Evolutionary conservation across 1,140 invertebrate genomes (phyloP).

Genomic region (Maniola jurtina): DNA sequence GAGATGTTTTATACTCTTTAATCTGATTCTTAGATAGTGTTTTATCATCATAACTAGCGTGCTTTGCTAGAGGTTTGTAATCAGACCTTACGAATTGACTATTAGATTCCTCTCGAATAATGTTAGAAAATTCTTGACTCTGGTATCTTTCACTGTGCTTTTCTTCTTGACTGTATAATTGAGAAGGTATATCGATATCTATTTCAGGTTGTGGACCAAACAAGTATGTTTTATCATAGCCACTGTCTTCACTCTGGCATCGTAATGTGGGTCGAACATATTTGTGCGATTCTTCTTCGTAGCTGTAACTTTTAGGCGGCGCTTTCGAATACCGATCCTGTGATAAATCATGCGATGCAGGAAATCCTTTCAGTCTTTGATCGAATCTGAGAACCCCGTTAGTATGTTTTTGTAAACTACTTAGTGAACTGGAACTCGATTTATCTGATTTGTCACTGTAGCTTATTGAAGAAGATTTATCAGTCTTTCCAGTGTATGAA

Average conservation of each 20-base stretch:
- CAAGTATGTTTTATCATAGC: slow-evolving; percentile 62
- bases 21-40: slow-evolving; percentile 81
- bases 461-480: slow-evolving; percentile 72
- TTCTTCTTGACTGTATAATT: slow-evolving; percentile 80
- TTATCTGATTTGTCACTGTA: slow-evolving; percentile 77
- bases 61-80: slow-evolving; percentile 80
- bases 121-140: slow-evolving; percentile 81
- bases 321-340: slow-evolving; percentile 75
- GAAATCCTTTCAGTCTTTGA: slow-evolving; percentile 62
- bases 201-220: slow-evolving; percentile 68
- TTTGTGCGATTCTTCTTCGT: slow-evolving; percentile 68
- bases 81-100: slow-evolving; percentile 68
- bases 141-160: slow-evolving; percentile 81
- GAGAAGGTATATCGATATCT: slow-evolving; percentile 73
- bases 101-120: slow-evolving; percentile 62
- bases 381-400: slow-evolving; percentile 67
- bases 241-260: slow-evolving; percentile 80
- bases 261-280: slow-evolving; percentile 65
- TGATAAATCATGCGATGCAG: slow-evolving; percentile 44
- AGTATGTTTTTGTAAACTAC: slow-evolving; percentile 71
- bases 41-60: slow-evolving; percentile 81
- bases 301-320: slow-evolving; percentile 77
- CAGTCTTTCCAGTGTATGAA: slow-evolving; percentile 52
- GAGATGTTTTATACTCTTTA: slow-evolving; percentile 80
- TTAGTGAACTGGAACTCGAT: slow-evolving; percentile 77